Percentiles rank a stretch among this genome's conserved stretches.
Evolutionary conservation across 2,888 invertebrate species (phyloP).

Genomic region (Chrysolina oricalcia): DNA sequence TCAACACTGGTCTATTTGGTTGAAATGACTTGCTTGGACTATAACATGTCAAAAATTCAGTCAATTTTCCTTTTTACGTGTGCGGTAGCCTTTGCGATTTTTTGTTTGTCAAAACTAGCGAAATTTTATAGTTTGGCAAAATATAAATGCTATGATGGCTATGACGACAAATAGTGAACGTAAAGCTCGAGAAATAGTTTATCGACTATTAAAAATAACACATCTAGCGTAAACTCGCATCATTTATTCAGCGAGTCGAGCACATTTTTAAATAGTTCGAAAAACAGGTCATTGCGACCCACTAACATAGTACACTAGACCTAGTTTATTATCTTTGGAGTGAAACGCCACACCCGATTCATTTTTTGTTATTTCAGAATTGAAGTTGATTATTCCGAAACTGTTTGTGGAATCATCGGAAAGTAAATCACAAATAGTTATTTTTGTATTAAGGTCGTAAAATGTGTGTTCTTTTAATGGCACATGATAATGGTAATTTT

Average conservation of each 20-base stretch:
- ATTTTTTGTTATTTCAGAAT: background rate
- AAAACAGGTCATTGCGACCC: constrained; percentile 66
- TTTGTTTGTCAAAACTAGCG: too few species aligned
- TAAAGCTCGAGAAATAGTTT: background rate
- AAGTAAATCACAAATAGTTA: too few species aligned
- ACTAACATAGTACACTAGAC: constrained; percentile 67
- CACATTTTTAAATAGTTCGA: constrained; percentile 58
- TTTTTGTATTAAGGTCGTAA: too few species aligned
- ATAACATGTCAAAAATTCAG: too few species aligned
- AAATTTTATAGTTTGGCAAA: constrained; percentile 5
- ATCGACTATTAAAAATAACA: constrained; percentile 17
- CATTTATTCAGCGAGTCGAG: constrained; percentile 44
- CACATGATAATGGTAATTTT: too few species aligned
- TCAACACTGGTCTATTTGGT: too few species aligned
- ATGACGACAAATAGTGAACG: background rate
- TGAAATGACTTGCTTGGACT: too few species aligned
- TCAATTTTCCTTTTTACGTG: too few species aligned
- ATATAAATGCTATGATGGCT: background rate
- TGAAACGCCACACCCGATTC: background rate
- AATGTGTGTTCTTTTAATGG: too few species aligned
- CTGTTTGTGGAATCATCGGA: too few species aligned
- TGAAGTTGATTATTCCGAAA: background rate
- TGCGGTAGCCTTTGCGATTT: too few species aligned
- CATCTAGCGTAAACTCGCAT: background rate
- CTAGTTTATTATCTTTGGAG: constrained; percentile 49